Conservation (phyloP, 1,140 invertebrate genomes). For the Ridgeia piscesae region DNA sequence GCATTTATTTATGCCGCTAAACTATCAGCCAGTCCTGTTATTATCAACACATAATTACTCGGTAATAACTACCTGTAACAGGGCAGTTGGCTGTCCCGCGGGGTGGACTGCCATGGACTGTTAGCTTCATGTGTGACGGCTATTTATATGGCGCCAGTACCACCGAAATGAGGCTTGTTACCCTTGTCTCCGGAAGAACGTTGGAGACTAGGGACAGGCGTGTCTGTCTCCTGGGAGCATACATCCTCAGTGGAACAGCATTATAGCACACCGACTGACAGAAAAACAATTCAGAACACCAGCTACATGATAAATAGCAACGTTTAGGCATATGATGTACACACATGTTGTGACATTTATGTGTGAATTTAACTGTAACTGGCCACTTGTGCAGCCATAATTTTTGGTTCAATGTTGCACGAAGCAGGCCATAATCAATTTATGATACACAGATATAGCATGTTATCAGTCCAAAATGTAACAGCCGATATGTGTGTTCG, state of each 20-base stretch:
- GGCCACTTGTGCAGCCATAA: not conserved
- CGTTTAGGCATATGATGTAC: not conserved
- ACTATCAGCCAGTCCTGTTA: not conserved
- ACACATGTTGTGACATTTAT: not conserved
- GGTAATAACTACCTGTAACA: not conserved
- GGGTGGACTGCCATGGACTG: not conserved
- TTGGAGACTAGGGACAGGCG: not conserved
- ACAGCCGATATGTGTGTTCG: no score
- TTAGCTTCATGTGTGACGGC: not conserved
- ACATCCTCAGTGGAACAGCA: not conserved
- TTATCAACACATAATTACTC: not conserved
- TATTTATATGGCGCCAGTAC: not conserved
- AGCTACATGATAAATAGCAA: not conserved
- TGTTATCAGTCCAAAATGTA: no score
- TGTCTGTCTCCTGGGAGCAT: not conserved
- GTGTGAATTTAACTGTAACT: not conserved
- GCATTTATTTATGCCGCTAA: not conserved
- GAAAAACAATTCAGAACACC: not conserved
- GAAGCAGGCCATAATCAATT: not conserved
- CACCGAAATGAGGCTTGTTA: not conserved
- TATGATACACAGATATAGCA: not conserved
- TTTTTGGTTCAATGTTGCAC: not conserved
- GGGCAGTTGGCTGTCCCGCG: not conserved
- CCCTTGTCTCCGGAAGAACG: not conserved
- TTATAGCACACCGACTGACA: not conserved